Evolutionary conservation across 2,888 invertebrate species (phyloP).

Genomic region (Chironomus tentans): DNA sequence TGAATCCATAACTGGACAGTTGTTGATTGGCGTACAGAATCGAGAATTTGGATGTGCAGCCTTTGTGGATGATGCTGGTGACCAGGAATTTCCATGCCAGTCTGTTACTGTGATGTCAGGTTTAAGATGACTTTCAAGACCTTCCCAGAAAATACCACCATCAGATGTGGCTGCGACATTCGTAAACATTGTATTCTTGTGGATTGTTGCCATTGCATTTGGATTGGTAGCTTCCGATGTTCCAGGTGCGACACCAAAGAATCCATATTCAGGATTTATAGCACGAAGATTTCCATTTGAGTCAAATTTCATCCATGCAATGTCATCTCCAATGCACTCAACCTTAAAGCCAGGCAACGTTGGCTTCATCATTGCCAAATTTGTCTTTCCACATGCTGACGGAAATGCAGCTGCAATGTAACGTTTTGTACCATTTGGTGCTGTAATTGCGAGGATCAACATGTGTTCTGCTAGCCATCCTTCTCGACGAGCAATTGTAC

Average conservation of each 20-base stretch:
- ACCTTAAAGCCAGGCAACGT: constrained; percentile 78
- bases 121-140: constrained; percentile 71
- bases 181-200: constrained; percentile 90
- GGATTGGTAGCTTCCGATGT: constrained; percentile 90
- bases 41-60: constrained; percentile 98
- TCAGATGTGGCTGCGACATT: constrained; percentile 93
- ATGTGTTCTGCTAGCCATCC: constrained; percentile 99
- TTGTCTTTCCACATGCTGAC: constrained; percentile 98
- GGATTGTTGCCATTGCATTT: constrained; percentile 90
- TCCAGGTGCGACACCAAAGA: constrained; percentile 97
- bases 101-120: constrained; percentile 60
- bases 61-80: constrained; percentile 47
- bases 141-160: constrained; percentile 98
- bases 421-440: constrained; percentile 76
- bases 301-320: constrained; percentile 97
- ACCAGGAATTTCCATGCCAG: constrained; percentile 78
- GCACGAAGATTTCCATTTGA: constrained; percentile 77
- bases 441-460: constrained; percentile 93
- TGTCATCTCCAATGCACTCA: constrained; percentile 95
- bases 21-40: constrained; percentile 90
- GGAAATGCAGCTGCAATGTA: constrained; percentile 98
- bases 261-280: constrained; percentile 97
- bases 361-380: constrained; percentile 96
- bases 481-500: constrained; percentile 87
- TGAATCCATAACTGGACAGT: constrained; percentile 93